Evolutionary conservation across 1,140 invertebrate genomes (phyloP), one percentile per base, ranked within the genome.

Genomic region (Hermetia illucens): DNA sequence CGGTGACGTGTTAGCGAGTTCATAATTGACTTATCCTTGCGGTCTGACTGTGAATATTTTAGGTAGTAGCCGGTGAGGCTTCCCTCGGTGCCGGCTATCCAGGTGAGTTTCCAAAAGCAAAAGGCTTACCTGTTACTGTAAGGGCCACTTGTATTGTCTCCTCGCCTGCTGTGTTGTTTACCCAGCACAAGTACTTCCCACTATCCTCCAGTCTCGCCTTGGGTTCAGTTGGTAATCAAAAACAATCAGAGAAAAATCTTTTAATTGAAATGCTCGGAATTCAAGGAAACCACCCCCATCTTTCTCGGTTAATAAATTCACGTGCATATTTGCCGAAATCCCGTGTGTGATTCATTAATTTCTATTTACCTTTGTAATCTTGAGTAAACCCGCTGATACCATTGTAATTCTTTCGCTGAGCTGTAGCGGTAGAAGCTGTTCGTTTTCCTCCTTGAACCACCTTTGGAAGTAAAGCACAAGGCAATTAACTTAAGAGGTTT

Each of bases 81-180:
- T n/a, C n/a, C n/a, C n/a, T n/a, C n/a, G 24, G 24, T 27, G 13
- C 24, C 13, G 13, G 24, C 24, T 27, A 27, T 13, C 34, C 13
- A 35, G 34, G 16, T 17, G 34, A n/a, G 5, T 35, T 16, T 19
- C 13, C 19, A 19, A 4, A 16, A 25, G 17, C 21, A 22, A 9
- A 3, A 19, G 34, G 50, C 46, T 55, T 48, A 72, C 69, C 69
- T 58, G 69, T 71, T 42, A 85, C 76, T 44, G 73, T 71, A 40
- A 87, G 69, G 34, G 79, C 79, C 49, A 87, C 77, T 55, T 85
- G 78, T 29, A 85, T 77, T 45, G 76, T 81, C 61, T 90, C 83
- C 47, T 80, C 79, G 9, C 84, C 85, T 1, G 79, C 79, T 6
- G 82, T 84, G 55, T 89, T 90, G 66, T 89, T 89, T 17, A 84